Evolutionary conservation across 2,113 vertebrate species (phyloP), one percentile per base, ranked within the genome.

Genomic region (Catharus minimus): DNA sequence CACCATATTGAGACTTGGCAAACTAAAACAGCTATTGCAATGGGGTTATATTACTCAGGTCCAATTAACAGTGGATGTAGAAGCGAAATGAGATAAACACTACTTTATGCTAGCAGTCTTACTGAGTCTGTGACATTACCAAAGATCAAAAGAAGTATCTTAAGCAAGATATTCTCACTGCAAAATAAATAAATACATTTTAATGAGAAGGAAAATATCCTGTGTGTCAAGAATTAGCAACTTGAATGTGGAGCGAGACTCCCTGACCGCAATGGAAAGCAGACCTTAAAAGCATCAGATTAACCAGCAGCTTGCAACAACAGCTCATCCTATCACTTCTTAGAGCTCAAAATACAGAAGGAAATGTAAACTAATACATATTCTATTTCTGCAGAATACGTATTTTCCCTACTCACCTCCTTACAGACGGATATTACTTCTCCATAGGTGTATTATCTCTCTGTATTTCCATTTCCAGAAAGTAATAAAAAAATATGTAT

Each of bases 181-280:
- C 52, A 89, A 94, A 94, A 93, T 79, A 96, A 96, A 95, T 86
- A 95, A 95, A 92, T 64, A 84, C 84, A 94, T 85, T 91, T 92
- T 95, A 95, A 94, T 94, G 86, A 93, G 81, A 92, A 76, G 71
- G 67, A 89, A 94, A 91, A 90, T 82, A 89, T 71, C 55, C 79
- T 52, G 21, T 14, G 55, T 2, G 2, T 76, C 78, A 91, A 61
- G 68, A 95, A 90, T 89, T 94, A 85, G 47, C 74, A 85, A 77
- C 56, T 4, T 47, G 50, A 87, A 89, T 18, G 62, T 56, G n/a
- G 84, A 79, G 67, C 74, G 68, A 72, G 33, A 44, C 64, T 76
- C 55, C 44, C 43, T 87, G 36, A 69, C 81, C 73, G 33, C 47
- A 80, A 73, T 77, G 36, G 55, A 86, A 90, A 90, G 24, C 6